Percentiles rank a stretch among this genome's conserved stretches.
Evolutionary conservation across 1,140 invertebrate genomes (phyloP).

Genomic region (Ptiloglossa arizonensis): DNA sequence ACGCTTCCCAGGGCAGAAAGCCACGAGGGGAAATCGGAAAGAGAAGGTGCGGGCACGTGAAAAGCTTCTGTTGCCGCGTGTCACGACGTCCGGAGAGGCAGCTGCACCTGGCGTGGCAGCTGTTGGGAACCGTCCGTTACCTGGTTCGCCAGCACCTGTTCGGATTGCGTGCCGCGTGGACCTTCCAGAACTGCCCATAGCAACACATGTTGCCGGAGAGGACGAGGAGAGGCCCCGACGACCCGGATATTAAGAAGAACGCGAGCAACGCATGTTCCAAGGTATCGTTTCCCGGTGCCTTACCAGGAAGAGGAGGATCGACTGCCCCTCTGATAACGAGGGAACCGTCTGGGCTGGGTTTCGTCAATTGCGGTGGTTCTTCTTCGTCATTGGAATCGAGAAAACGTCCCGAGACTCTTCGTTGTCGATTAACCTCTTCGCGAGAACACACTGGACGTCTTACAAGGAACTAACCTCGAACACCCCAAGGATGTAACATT

Average conservation of each 20-base stretch:
- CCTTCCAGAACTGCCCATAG: conserved; percentile 62
- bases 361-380: no score
- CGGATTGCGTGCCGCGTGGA: conserved; percentile 73
- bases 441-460: no score
- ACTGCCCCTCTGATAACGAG: neutral
- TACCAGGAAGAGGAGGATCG: neutral
- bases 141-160: conserved; percentile 78
- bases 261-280: neutral
- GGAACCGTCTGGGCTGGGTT: no score
- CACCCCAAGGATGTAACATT: no score
- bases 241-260: conserved; percentile 10
- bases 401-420: no score
- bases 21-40: conserved; percentile 45
- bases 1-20: conserved; percentile 9
- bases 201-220: conserved; percentile 60
- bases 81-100: conserved; percentile 36
- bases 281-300: neutral
- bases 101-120: conserved; percentile 79
- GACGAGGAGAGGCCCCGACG: conserved; percentile 1
- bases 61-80: conserved; percentile 56
- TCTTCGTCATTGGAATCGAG: no score
- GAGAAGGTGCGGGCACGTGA: conserved; percentile 42
- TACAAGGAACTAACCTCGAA: no score
- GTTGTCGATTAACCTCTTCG: no score
- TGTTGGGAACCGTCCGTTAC: conserved; percentile 77